Evolutionary conservation across 2,113 vertebrate genomes (phyloP).

Genomic region (Xiphorhynchus elegans): DNA sequence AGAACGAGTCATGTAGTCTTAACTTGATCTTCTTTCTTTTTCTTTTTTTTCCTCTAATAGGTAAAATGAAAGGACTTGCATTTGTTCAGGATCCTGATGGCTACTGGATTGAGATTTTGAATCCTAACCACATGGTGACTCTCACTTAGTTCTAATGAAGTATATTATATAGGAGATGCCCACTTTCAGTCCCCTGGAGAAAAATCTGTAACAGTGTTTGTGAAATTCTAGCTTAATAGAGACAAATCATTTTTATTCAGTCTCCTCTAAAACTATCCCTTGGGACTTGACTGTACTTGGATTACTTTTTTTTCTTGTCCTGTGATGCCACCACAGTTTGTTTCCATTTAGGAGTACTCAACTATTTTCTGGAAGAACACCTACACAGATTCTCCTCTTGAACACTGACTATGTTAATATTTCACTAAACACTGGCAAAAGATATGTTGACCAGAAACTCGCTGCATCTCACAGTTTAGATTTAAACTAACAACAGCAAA

Average conservation of each 20-base stretch:
- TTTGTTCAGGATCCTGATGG: conserved; percentile 98
- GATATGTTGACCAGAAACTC: background rate
- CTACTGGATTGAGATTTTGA: conserved; percentile 98
- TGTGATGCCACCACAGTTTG: background rate
- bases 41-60: conserved; percentile 55
- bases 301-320: background rate
- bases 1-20: background rate
- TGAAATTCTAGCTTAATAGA: background rate
- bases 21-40: background rate
- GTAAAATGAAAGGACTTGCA: conserved; percentile 97
- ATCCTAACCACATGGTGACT: conserved; percentile 88
- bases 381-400: background rate
- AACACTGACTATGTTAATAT: background rate
- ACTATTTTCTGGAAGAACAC: background rate
- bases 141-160: conserved; percentile 71
- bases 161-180: background rate
- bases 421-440: background rate
- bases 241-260: background rate
- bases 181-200: background rate
- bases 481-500: background rate
- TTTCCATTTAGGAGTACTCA: background rate
- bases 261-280: background rate
- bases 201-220: background rate
- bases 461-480: background rate
- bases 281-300: background rate